Evolutionary conservation across 2,888 invertebrate genomes (phyloP), one percentile per base, ranked within the genome.

Genomic region (Platynereis dumerilii): DNA sequence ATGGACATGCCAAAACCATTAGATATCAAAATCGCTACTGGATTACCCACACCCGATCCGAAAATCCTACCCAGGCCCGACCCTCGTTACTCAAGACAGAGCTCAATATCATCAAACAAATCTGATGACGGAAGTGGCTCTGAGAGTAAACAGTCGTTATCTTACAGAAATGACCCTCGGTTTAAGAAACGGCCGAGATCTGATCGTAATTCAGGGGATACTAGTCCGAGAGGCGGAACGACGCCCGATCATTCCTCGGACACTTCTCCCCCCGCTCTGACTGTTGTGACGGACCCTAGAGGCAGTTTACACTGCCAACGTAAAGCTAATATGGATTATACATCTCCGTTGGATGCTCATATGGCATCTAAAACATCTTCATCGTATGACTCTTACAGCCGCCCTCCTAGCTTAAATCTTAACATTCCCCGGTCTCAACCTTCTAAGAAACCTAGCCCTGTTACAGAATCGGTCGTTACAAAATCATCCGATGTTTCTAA

Each of bases 161-260:
- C 62, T 1, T 65, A 68, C 24, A 56, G 80, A 54, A 82, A 79
- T 74, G 83, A 84, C 73, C 84, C 84, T 2, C 74, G 83, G 29
- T 78, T 83, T 66, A 80, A 80, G 64, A 76, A 80, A 59, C 71
- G 78, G 74, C 66, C 65, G 70, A 66, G 59, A 53, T 48, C 48
- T 12, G 48, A 48, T 10, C 7, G 20, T 10, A 48, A 48, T 48
- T 48, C 48, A 48, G 48, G 48, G n/a, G 48, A 48, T 48, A 34
- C 7, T 34, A 34, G 34, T 34, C 34, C 34, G 34, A 5, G 34
- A 12, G 34, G 34, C 12, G 34, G 34, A 34, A 7, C 34, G 12
- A 34, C 34, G 12, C 17, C 48, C 3, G 48, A 48, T 5, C 22
- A n/a, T 12, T 7, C 20, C 17, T 48, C 48, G 7, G 48, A 48